Conservation (phyloP, 2,888 invertebrate species). For the Harmothoe impar region DNA sequence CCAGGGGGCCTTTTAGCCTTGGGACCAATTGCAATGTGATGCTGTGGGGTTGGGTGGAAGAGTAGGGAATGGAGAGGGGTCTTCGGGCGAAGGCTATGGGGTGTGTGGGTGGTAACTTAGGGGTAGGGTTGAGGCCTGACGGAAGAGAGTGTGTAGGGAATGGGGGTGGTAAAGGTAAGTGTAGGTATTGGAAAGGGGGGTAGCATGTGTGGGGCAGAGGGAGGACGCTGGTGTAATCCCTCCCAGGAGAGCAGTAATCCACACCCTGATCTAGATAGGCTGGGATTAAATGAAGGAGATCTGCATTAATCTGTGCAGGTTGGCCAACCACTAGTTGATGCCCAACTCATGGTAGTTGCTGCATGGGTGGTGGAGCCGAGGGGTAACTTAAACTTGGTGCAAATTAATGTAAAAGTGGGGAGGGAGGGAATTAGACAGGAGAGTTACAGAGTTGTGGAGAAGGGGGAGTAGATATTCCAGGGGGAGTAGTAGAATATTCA, state of each 20-base stretch:
- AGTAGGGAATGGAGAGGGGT: too few species aligned
- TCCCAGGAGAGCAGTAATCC: neutral
- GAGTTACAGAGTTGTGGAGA: neutral
- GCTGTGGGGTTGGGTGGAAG: too few species aligned
- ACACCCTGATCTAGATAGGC: neutral
- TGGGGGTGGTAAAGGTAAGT: too few species aligned
- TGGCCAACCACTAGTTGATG: conserved; percentile 20
- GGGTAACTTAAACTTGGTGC: neutral
- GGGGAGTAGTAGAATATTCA: neutral
- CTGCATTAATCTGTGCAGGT: neutral
- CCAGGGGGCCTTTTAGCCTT: neutral
- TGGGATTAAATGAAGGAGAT: neutral
- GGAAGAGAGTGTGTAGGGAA: too few species aligned
- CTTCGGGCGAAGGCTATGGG: neutral
- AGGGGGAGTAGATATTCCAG: neutral
- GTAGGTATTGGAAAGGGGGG: too few species aligned
- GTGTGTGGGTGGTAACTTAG: neutral
- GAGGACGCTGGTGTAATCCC: neutral
- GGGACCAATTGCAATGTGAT: too few species aligned
- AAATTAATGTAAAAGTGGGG: neutral
- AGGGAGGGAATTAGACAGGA: neutral
- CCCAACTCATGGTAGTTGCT: neutral
- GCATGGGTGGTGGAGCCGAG: neutral
- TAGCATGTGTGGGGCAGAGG: too few species aligned
- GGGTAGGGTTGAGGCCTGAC: neutral